Conservation (phyloP, 2,113 vertebrate genomes). For the Lophius piscatorius region DNA sequence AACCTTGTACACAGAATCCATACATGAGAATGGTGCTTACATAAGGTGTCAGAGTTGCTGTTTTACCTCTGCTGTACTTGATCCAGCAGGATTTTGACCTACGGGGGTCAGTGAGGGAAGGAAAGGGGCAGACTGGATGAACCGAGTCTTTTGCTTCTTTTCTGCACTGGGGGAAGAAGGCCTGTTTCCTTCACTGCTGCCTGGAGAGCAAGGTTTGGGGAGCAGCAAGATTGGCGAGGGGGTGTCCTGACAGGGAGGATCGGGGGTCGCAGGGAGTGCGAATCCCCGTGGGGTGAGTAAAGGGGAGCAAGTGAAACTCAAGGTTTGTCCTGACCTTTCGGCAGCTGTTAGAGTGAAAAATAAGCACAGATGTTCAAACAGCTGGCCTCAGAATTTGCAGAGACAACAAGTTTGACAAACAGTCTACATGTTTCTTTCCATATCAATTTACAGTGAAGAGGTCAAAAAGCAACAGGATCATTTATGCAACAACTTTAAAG, state of each 20-base stretch:
- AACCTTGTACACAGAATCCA: constrained; percentile 3
- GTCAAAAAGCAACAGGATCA: constrained; percentile 21
- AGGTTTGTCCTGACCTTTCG: constrained; percentile 56
- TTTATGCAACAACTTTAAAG: constrained; percentile 34
- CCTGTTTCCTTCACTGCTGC: constrained; percentile 43
- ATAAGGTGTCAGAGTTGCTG: background rate
- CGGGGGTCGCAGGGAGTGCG: constrained; percentile 58
- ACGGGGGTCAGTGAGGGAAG: constrained; percentile 15
- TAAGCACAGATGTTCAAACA: constrained; percentile 75
- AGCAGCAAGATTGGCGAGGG: constrained; percentile 57
- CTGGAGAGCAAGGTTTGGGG: constrained; percentile 38
- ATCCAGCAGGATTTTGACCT: constrained; percentile 15
- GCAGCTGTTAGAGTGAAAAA: constrained; percentile 64
- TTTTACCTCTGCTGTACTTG: constrained; percentile 40
- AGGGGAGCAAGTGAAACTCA: constrained; percentile 56
- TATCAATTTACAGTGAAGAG: constrained; percentile 48
- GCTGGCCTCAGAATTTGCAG: constrained; percentile 55
- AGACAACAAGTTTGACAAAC: constrained; percentile 51
- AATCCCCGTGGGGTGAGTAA: constrained; percentile 62
- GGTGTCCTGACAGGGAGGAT: constrained; percentile 48
- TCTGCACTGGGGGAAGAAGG: constrained; percentile 40
- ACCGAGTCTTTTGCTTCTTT: constrained; percentile 34
- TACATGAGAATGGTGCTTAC: background rate
- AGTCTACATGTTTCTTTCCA: constrained; percentile 42
- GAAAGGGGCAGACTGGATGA: constrained; percentile 16